Base-by-base conservation (phyloP, 2,888 invertebrate genomes). In the Xestia rhomboidea region DNA sequence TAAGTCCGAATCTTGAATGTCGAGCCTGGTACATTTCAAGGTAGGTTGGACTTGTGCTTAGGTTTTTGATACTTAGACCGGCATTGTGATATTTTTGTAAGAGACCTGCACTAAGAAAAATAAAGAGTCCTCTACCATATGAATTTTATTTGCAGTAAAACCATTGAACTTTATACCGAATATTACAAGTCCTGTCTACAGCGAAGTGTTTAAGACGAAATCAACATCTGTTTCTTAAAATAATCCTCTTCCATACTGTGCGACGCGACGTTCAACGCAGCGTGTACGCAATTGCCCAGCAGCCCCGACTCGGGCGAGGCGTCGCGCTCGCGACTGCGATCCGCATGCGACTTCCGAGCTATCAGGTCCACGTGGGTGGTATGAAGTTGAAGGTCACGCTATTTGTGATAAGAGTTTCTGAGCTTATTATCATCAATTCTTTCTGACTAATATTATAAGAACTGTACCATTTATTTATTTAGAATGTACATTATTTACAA, bases 251-350 rank as follows among this genome's bases (percentile, higher is more conserved):
- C 89, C 89, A 88, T 46, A 73, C 46, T 8, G 0, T 21, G 8
- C 10, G 72, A 57, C 62, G 57, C 46, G 76, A 82, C 88, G 90
- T 84, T 73, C 89, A 91, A 79, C 82, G 89, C 91, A 90, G 89
- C 90, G 91, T 87, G 90, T 90, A 87, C 89, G 87, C 92, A 91
- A 91, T 92, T 90, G 90, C 90, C 85, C 86, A 89, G 73, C 80
- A 88, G 74, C 64, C 51, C 34, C 24, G 60, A 68, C 24, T 24
- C 73, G 60, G 73, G 60, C 68, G 76, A 85, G 69, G 79, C 63
- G 72, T 70, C 76, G 75, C 60, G 85, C 87, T 86, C 75, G 77
- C 69, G 70, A 81, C 82, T 83, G 77, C 73, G 82, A 75, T 62
- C 77, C 44, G 63, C 46, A 30, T 63, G 57, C 71, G 63, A 85